These are phyloP conservation scores for Aphrophora alni DNA, from an alignment of 2,888 invertebrate species.

Conservation along the genomic window DNA sequence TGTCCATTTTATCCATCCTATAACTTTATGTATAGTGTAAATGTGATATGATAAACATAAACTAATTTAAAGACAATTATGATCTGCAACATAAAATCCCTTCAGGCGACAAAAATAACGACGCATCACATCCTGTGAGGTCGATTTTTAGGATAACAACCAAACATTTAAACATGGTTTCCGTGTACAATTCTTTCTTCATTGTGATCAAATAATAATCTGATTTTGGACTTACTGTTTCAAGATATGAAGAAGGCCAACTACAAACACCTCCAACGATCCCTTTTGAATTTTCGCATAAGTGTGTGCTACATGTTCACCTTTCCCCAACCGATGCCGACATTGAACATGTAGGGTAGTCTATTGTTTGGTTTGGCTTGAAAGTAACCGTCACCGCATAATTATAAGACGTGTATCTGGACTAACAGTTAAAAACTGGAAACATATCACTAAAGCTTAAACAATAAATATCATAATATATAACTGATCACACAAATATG, in stretches of 20 bases:
- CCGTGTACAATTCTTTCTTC: not conserved
- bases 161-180: not conserved
- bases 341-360: conserved; percentile 41
- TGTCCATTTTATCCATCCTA: not conserved
- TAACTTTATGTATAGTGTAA: not conserved
- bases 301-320: conserved; percentile 36
- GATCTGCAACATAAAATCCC: not conserved
- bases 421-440: not conserved
- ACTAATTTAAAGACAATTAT: not conserved
- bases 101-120: conserved; percentile 34
- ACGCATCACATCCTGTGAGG: conserved; percentile 34
- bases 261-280: not conserved
- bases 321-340: conserved; percentile 40
- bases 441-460: not conserved
- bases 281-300: conserved; percentile 13
- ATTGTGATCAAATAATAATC: not conserved
- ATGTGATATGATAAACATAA: not conserved
- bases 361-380: conserved; percentile 50
- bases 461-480: not conserved
- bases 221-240: not conserved
- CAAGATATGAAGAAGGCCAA: conserved; percentile 2
- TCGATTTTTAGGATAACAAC: conserved; percentile 26
- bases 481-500: not conserved
- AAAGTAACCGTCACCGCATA: conserved; percentile 47
- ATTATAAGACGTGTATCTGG: conserved; percentile 25